phyloP scores from a whole-genome alignment of 2,888 invertebrate species.

The Timema cristinae region DNA sequence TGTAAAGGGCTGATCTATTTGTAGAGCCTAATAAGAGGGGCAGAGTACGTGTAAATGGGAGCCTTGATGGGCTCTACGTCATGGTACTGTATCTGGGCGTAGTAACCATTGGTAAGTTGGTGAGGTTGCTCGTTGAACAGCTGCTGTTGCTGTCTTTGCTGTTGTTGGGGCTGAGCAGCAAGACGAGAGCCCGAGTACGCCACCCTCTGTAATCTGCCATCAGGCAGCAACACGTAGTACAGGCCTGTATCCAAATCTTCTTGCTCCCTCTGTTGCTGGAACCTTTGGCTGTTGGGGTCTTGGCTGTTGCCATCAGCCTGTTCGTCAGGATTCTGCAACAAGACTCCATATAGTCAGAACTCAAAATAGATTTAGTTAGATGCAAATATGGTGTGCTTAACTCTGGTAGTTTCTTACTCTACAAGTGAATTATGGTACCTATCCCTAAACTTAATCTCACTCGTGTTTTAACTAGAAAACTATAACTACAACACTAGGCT shows the following conservation, averaged over 20 bases:
- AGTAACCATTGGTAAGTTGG: constrained; percentile 26
- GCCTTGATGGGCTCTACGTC: constrained; percentile 36
- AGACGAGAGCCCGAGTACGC: constrained; percentile 29
- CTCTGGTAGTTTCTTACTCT: too few species aligned
- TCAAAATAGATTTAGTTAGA: too few species aligned
- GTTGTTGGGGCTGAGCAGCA: background rate
- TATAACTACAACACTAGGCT: too few species aligned
- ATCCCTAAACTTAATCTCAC: too few species aligned
- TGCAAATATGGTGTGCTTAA: too few species aligned
- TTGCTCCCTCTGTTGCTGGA: background rate
- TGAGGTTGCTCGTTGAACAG: constrained; percentile 3
- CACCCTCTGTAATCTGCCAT: constrained; percentile 35
- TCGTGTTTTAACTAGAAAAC: too few species aligned
- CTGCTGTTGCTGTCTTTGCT: background rate
- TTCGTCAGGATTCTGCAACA: constrained; percentile 1
- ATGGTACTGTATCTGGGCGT: constrained; percentile 35
- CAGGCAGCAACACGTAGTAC: constrained; percentile 36
- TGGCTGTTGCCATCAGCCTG: constrained; percentile 17
- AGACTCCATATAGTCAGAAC: too few species aligned
- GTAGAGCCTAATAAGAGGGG: constrained; percentile 29
- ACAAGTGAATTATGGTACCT: too few species aligned
- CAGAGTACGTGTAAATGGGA: constrained; percentile 35
- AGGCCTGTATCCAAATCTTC: constrained; percentile 30
- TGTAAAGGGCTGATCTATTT: too few species aligned
- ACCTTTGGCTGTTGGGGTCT: constrained; percentile 14